Conservation (phyloP, 2,113 vertebrate genomes). For the Otus sunia region DNA sequence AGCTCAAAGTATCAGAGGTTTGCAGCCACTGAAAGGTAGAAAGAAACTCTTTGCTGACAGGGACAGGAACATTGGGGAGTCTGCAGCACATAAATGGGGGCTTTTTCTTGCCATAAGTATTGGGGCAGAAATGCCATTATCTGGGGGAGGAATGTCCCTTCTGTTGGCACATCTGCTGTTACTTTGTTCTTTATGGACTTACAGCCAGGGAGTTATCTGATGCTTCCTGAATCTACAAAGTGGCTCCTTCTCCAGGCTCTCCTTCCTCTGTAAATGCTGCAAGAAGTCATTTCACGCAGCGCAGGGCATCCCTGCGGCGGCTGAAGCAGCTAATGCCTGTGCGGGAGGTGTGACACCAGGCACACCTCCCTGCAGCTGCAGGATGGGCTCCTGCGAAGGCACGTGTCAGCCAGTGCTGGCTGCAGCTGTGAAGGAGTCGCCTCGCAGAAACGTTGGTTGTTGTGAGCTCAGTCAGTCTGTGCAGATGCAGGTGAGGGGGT, state of each 20-base stretch:
- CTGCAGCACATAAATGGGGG: not conserved
- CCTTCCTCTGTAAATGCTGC: not conserved
- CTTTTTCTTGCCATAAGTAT: not conserved
- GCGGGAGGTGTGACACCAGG: not conserved
- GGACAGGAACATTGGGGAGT: fast-evolving
- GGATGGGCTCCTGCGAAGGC: not conserved
- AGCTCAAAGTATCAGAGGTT: not conserved
- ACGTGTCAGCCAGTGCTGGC: not conserved
- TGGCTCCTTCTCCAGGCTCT: not conserved
- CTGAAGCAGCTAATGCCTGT: not conserved
- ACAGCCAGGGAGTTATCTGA: not conserved
- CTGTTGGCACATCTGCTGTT: not conserved
- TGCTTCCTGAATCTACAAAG: not conserved
- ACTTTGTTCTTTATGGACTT: not conserved
- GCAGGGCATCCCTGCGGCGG: fast-evolving
- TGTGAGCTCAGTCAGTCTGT: not conserved
- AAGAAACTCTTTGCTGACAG: fast-evolving
- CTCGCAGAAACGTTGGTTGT: fast-evolving
- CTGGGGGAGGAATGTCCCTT: not conserved
- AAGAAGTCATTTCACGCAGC: not conserved
- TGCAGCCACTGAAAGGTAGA: not conserved
- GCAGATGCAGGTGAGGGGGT: fast-evolving
- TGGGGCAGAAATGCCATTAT: not conserved
- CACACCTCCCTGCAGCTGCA: not conserved
- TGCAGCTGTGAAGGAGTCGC: not conserved